Evolutionary conservation across 2,113 vertebrate genomes (phyloP).

Genomic region (Heterotilapia buettikoferi): DNA sequence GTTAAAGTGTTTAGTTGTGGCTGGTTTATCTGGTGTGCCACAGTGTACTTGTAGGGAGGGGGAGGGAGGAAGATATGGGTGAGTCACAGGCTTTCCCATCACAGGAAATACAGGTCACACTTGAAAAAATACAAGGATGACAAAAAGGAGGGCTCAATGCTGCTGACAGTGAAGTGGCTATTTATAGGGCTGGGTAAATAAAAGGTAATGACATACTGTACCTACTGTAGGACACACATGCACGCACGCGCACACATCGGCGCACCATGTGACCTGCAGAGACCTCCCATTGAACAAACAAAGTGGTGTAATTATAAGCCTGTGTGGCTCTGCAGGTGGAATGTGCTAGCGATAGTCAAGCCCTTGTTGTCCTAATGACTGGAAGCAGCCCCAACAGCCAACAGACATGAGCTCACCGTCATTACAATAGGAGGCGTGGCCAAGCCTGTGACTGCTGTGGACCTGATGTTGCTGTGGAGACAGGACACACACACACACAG

Average conservation of each 20-base stretch:
- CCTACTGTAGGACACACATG: constrained; percentile 5
- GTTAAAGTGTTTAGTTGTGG: background rate
- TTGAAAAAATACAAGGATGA: background rate
- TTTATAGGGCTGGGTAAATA: constrained; percentile 39
- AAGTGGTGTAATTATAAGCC: constrained; percentile 37
- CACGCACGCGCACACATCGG: background rate
- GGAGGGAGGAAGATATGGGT: background rate
- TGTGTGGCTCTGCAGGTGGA: constrained; percentile 42
- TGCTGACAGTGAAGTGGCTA: constrained; percentile 24
- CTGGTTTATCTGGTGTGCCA: constrained; percentile 8
- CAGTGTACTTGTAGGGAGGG: background rate
- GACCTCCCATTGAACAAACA: constrained; percentile 53
- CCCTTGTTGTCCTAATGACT: constrained; percentile 51
- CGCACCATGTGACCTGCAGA: constrained; percentile 21
- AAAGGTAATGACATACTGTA: constrained; percentile 7
- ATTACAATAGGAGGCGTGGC: constrained; percentile 58
- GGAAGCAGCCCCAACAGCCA: constrained; percentile 27
- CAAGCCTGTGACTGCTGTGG: constrained; percentile 5
- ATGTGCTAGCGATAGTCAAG: constrained; percentile 48
- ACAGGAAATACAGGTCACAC: constrained; percentile 19
- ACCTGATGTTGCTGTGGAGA: constrained; percentile 62
- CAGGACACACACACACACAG: constrained; percentile 23
- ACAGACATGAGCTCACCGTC: constrained; percentile 63
- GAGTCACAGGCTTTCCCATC: constrained; percentile 19
- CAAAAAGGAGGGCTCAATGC: constrained; percentile 19